A percentile compares a stretch with the other conserved stretches of the same genome.
These are phyloP conservation scores for Onychostoma macrolepis DNA, from an alignment of 2,113 vertebrate genomes.

Conservation along the genomic window DNA sequence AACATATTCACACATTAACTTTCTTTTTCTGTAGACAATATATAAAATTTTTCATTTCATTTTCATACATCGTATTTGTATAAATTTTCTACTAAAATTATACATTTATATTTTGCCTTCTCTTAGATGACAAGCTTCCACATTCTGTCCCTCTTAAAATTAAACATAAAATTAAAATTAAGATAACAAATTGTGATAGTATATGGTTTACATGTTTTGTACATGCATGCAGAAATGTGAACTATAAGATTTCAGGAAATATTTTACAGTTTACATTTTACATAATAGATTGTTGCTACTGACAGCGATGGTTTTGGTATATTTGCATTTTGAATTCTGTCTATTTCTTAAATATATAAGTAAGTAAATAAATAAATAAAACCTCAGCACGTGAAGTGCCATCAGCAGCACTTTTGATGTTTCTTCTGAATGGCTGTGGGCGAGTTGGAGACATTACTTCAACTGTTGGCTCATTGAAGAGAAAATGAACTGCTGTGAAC, in stretches of 20 bases:
- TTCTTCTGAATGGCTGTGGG: not conserved
- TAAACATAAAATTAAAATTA: not conserved
- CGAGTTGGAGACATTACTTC: not conserved
- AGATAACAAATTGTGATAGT: not conserved
- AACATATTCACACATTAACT: too few species aligned
- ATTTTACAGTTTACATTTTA: not conserved
- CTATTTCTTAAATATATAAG: not conserved
- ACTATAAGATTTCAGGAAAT: not conserved
- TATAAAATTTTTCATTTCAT: too few species aligned
- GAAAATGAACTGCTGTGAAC: not conserved
- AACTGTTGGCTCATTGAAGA: slow-evolving; percentile 6
- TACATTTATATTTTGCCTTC: too few species aligned
- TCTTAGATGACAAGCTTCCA: too few species aligned
- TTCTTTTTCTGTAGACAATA: too few species aligned
- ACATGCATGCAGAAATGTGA: not conserved
- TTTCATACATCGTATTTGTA: too few species aligned
- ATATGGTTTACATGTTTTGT: not conserved
- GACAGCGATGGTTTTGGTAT: not conserved
- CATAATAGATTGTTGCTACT: not conserved
- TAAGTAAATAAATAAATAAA: not conserved
- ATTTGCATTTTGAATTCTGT: not conserved
- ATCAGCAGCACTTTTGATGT: not conserved
- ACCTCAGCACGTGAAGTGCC: not conserved
- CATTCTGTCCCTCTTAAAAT: not conserved
- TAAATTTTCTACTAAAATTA: too few species aligned